Evolutionary conservation across 2,113 vertebrate species (phyloP), one percentile per base, ranked within the genome.

Genomic region (Gila orcuttii): DNA sequence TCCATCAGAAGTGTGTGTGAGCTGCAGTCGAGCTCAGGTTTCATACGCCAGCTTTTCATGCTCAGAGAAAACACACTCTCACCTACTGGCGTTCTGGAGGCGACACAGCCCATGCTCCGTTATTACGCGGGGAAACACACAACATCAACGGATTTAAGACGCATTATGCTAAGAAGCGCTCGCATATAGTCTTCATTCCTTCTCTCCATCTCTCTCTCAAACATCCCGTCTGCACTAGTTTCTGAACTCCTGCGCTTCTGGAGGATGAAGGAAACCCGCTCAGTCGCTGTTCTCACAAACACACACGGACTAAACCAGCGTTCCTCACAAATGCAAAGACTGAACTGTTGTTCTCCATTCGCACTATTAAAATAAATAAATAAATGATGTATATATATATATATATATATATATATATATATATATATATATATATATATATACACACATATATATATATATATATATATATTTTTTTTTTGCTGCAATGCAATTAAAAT

Each of bases 41-140:
- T 76, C 79, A 45, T 5, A 55, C 52, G 19, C 19, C 19, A n/a
- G 80, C 31, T 68, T 82, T 36, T 84, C 91, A 91, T 93, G 93
- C 91, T 86, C 76, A 10, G 45, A 88, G 68, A 87, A 86, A 89
- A 79, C 28, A 6, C 74, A 89, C 83, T 93, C 97, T 96, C 97
- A 97, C 97, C 96, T 89, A 97, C 93, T 77, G 96, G 94, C 88
- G 94, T 93, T 93, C 96, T 96, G 92, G 96, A 96, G 93, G 95
- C 96, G 90, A 96, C 93, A 91, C 96, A 97, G 91, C 97, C 96
- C 96, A 97, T 97, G 92, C 90, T 94, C 21, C 74, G 2, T 31
- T 25, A 47, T 80, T 33, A 71, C 4, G 47, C 10, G 75, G 33
- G 2, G 9, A 82, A 15, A 23, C 21, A 15, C 10, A 9, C 47